Base-by-base conservation (phyloP, 2,888 invertebrate genomes). In the Parasteatoda lunata region DNA sequence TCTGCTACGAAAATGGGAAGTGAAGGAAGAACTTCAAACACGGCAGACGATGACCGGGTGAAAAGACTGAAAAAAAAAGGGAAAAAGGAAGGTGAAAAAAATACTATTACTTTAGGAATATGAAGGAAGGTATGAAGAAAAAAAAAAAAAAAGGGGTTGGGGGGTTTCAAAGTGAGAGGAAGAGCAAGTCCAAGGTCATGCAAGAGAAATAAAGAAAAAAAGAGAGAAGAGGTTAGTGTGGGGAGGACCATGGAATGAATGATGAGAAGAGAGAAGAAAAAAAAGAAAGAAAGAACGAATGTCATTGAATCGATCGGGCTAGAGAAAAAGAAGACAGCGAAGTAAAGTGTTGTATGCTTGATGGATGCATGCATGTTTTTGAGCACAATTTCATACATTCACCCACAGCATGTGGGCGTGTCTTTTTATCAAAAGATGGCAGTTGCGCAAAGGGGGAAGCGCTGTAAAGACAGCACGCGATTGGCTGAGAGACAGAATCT, bases 181-280 rank as follows among this genome's bases (percentile, higher is more conserved):
- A 83, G 82, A 84, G 79, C 73, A 84, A 84, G 84, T 84, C 84
- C 84, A 84, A 84, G 84, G 84, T 84, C 84, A 84, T 76, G 65
- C 70, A 49, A 65, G 73, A 70, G 48, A 48, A 59, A 30, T 30
- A 30, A 30, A 76, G 54, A 76, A 52, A 70, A 84, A 47, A 52
- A 77, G 71, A 30, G 54, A 77, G 71, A 71, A 68, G 49, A 66
- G 70, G 54, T 13, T 15, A 30, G 72, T 52, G 80, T 48, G 48
- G 48, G 51, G 47, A 73, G 68, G 52, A 54, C 66, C 48, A 30
- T 65, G 73, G 73, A 71, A 72, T 68, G 77, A 83, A 77, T 77
- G 70, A 82, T 82, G 52, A 59, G 59, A 69, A 66, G 66, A 69
- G 54, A 65, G 47, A 76, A 15, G 59, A 76, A 45, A 54, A 59